A percentile compares a stretch with the other conserved stretches of the same genome.
phyloP scores from a whole-genome alignment of 2,797 vertebrate species.

The Acanthornis magna region DNA sequence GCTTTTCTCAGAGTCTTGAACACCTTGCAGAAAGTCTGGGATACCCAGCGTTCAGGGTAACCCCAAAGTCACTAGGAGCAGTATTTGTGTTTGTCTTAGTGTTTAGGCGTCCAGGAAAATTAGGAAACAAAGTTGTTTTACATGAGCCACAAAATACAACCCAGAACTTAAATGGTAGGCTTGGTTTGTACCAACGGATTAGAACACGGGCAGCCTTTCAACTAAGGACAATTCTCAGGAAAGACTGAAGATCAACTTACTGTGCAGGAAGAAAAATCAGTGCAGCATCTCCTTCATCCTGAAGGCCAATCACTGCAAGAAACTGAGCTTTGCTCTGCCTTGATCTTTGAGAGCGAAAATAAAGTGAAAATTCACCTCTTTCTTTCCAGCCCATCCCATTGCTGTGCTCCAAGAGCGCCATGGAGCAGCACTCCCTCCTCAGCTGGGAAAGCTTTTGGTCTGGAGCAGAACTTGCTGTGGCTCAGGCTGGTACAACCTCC shows the following conservation, averaged over 20 bases:
- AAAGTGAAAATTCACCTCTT: not conserved
- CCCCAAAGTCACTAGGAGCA: not conserved
- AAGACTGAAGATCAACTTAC: not conserved
- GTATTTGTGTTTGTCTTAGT: not conserved
- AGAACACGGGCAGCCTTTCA: accelerated
- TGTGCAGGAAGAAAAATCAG: not conserved
- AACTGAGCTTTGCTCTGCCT: not conserved
- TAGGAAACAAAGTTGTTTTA: not conserved
- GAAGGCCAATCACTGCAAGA: not conserved
- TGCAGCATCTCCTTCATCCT: not conserved
- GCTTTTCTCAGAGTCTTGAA: not conserved
- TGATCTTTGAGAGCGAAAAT: not conserved
- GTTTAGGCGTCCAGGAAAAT: not conserved
- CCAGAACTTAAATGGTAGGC: not conserved
- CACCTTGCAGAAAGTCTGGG: not conserved
- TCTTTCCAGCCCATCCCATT: not conserved
- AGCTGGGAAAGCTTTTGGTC: not conserved
- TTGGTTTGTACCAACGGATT: not conserved
- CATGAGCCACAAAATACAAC: not conserved
- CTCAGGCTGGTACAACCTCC: accelerated
- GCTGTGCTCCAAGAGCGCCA: accelerated
- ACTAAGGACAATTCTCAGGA: not conserved
- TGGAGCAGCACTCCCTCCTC: accelerated
- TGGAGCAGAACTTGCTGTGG: not conserved
- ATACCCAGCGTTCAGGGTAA: accelerated